Percentiles rank a stretch among this genome's conserved stretches.
Conservation (phyloP, 2,113 vertebrate genomes). For the Bubo bubo region DNA sequence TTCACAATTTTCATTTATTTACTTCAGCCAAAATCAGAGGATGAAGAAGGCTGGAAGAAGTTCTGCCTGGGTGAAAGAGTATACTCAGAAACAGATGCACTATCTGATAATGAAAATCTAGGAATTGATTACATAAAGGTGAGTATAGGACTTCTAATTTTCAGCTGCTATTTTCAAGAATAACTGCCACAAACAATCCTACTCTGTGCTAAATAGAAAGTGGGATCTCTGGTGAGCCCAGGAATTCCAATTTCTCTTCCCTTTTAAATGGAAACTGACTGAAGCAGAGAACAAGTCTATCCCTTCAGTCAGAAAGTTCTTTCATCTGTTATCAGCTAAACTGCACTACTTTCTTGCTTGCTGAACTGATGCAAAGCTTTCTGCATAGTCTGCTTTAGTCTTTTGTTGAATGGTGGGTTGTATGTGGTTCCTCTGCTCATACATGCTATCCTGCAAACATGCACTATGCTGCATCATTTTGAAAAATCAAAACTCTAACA, state of each 20-base stretch:
- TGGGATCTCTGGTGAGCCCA: not conserved
- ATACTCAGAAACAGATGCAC: slow-evolving; percentile 68
- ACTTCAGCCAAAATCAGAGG: slow-evolving; percentile 83
- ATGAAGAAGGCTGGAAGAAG: slow-evolving; percentile 95
- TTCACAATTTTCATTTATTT: not conserved
- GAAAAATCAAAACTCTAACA: not conserved
- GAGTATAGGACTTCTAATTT: not conserved
- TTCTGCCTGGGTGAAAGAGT: slow-evolving; percentile 91
- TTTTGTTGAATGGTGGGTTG: not conserved
- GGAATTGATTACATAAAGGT: slow-evolving; percentile 92
- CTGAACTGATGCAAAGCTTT: not conserved
- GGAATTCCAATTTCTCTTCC: not conserved
- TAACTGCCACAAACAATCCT: not conserved
- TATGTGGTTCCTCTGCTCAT: not conserved
- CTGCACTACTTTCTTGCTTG: not conserved
- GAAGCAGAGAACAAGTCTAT: not conserved
- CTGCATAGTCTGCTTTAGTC: not conserved
- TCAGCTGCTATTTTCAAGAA: not conserved
- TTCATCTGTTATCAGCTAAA: not conserved
- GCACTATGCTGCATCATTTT: not conserved
- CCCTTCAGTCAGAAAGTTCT: not conserved
- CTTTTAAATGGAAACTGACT: not conserved
- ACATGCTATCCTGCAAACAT: not conserved
- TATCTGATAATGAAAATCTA: slow-evolving; percentile 67
- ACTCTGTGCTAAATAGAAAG: not conserved